Conservation (phyloP, 2,113 vertebrate genomes). For the Motacilla tschutschensis region DNA sequence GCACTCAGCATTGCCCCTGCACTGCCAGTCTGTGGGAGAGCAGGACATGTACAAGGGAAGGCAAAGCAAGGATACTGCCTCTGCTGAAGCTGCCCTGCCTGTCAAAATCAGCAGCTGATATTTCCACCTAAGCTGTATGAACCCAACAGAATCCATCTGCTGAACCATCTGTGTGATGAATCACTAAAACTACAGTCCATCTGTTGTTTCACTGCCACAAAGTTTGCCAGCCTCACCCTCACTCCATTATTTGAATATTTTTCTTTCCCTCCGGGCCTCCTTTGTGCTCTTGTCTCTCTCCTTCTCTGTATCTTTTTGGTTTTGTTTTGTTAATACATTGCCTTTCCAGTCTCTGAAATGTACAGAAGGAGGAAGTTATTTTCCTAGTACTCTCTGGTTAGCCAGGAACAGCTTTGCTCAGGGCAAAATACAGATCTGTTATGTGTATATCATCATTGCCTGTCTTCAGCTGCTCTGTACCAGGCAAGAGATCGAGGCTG, state of each 20-base stretch:
- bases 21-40: neutral
- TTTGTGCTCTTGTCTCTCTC: constrained; percentile 38
- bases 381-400: neutral
- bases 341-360: constrained; percentile 37
- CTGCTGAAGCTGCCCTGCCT: constrained; percentile 32
- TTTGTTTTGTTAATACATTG: neutral
- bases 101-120: constrained; percentile 64
- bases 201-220: constrained; percentile 61
- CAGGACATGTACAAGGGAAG: neutral
- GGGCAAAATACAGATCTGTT: neutral
- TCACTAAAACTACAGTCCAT: constrained; percentile 64
- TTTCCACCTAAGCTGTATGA: constrained; percentile 63
- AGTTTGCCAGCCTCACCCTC: constrained; percentile 57
- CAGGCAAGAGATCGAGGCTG: neutral
- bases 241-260: constrained; percentile 53
- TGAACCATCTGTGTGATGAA: constrained; percentile 69
- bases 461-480: neutral
- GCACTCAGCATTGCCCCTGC: neutral
- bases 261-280: constrained; percentile 15
- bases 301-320: neutral
- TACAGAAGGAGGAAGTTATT: constrained; percentile 22
- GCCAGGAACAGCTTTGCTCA: neutral
- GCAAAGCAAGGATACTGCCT: constrained; percentile 31
- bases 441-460: neutral
- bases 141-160: constrained; percentile 72